Percentiles rank a stretch among this genome's conserved stretches.
These are phyloP conservation scores for Leucoraja erinaceus DNA, from an alignment of 2,113 vertebrate genomes.

Conservation along the genomic window DNA sequence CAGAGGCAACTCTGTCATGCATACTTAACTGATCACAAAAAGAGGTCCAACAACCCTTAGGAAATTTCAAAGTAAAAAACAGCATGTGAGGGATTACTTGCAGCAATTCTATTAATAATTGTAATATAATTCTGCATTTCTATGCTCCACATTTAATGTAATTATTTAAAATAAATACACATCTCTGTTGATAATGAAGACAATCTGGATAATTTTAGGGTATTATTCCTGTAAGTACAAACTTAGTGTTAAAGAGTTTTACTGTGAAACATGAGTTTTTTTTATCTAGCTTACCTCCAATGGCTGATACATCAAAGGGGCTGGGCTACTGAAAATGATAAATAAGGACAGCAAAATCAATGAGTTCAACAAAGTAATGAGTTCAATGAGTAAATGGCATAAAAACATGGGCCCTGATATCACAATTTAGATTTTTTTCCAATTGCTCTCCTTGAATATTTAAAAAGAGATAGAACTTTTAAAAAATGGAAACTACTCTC, in stretches of 20 bases:
- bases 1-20: neutral
- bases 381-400: neutral
- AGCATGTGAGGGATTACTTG: neutral
- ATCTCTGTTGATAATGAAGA: neutral
- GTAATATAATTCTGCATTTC: neutral
- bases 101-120: neutral
- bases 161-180: neutral
- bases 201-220: neutral
- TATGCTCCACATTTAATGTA: neutral
- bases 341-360: neutral
- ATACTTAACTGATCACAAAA: neutral
- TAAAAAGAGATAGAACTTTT: neutral
- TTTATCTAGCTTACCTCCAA: neutral
- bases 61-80: neutral
- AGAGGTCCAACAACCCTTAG: neutral
- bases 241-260: neutral
- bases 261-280: neutral
- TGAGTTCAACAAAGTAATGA: no score
- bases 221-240: neutral
- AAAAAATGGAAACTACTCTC: neutral
- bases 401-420: neutral
- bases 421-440: neutral
- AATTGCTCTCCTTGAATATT: neutral
- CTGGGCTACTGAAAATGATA: neutral
- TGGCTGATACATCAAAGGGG: neutral